These are phyloP conservation scores for Drosophila orosa DNA, from an alignment of 1,140 invertebrate genomes.

Conservation along the genomic window DNA sequence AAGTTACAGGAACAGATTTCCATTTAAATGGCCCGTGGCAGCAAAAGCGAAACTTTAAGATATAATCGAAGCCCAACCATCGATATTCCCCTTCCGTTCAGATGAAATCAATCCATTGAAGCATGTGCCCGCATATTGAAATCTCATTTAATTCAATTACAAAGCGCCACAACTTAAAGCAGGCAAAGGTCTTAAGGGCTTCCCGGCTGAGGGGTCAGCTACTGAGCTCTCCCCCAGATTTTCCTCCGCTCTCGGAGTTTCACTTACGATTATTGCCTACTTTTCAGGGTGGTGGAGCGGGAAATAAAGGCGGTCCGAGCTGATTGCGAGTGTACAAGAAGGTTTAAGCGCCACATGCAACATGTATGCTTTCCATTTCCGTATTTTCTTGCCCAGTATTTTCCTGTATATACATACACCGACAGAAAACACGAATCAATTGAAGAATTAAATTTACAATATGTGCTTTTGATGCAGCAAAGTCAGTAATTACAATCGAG, in stretches of 20 bases:
- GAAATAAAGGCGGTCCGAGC: slow-evolving; percentile 44
- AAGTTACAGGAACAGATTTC: neutral
- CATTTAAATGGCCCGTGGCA: slow-evolving; percentile 1
- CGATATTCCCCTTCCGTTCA: slow-evolving; percentile 11
- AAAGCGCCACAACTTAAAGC: slow-evolving; percentile 76
- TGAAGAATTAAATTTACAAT: neutral
- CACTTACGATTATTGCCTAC: slow-evolving; percentile 81
- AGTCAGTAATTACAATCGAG: fast-evolving
- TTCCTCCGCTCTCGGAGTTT: slow-evolving; percentile 44
- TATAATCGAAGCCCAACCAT: slow-evolving; percentile 25
- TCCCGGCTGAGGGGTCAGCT: slow-evolving; percentile 17
- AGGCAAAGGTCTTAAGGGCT: slow-evolving; percentile 37
- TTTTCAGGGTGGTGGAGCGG: slow-evolving; percentile 44
- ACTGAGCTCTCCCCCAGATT: slow-evolving; percentile 6
- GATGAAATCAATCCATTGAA: slow-evolving; percentile 47
- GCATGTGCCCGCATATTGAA: slow-evolving; percentile 70
- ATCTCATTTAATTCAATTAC: slow-evolving; percentile 81
- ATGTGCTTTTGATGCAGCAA: no score
- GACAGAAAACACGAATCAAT: neutral
- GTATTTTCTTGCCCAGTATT: slow-evolving; percentile 1
- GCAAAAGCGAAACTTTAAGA: slow-evolving; percentile 15
- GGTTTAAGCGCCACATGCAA: slow-evolving; percentile 78
- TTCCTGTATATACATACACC: neutral
- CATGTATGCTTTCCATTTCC: slow-evolving; percentile 57
- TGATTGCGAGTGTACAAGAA: slow-evolving; percentile 70